phyloP scores from a whole-genome alignment of 2,797 vertebrate species.

The Rhinoraja longicauda region DNA sequence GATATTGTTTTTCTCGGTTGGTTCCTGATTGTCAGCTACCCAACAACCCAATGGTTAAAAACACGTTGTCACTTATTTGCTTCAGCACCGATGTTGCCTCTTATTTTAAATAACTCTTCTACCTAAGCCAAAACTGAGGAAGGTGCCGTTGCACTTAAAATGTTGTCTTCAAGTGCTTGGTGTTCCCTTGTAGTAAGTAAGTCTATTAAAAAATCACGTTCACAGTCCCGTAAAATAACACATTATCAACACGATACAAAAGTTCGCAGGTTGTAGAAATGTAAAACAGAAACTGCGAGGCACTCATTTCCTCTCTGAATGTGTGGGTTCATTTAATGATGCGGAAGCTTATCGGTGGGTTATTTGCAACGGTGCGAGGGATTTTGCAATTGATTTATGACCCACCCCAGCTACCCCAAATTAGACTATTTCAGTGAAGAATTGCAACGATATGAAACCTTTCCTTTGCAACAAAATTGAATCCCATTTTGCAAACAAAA shows the following conservation, averaged over 20 bases:
- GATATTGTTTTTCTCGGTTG: neutral
- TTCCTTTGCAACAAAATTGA: neutral
- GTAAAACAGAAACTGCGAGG: neutral
- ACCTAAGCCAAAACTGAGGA: neutral
- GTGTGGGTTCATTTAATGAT: neutral
- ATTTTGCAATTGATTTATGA: no score
- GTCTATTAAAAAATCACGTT: neutral
- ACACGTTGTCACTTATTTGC: neutral
- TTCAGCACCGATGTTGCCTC: neutral
- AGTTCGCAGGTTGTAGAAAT: neutral
- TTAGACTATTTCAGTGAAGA: neutral
- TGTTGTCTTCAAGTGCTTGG: neutral
- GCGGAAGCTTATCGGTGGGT: neutral
- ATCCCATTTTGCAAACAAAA: no score
- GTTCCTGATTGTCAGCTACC: neutral
- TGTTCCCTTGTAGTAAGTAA: neutral
- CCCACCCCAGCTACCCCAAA: neutral
- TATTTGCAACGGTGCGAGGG: neutral
- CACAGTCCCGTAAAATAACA: neutral
- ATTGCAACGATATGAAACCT: neutral
- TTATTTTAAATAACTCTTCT: neutral
- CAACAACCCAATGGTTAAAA: neutral
- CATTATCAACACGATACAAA: neutral
- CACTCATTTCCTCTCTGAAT: neutral
- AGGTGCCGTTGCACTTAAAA: no score